phyloP scores from a whole-genome alignment of 2,797 vertebrate genomes.

The Centropyge bicolor region DNA sequence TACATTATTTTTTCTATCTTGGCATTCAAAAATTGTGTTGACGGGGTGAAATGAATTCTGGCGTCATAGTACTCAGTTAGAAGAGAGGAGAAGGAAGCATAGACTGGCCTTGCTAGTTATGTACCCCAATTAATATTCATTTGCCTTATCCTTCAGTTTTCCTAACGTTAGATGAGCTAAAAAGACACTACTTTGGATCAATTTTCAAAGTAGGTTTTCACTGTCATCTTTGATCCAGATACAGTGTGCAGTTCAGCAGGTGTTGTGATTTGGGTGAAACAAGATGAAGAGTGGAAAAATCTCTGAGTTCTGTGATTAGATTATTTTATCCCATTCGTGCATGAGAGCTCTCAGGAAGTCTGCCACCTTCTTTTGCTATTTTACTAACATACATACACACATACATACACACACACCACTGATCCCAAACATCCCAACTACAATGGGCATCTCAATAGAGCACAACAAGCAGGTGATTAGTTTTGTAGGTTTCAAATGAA shows the following conservation, averaged over 20 bases:
- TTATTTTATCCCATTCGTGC: not conserved
- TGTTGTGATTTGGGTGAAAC: too few relatives aligned
- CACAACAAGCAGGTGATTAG: not conserved
- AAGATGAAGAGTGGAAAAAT: too few relatives aligned
- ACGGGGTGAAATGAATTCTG: not conserved
- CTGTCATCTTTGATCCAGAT: not conserved
- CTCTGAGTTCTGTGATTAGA: not conserved
- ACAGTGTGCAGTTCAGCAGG: not conserved
- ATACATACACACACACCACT: too few relatives aligned
- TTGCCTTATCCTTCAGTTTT: not conserved
- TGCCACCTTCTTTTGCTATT: too few relatives aligned
- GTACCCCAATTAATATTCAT: not conserved
- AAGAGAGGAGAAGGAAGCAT: not conserved
- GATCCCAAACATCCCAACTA: too few relatives aligned
- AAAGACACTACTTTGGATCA: too few relatives aligned
- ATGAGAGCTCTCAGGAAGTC: too few relatives aligned
- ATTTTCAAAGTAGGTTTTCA: too few relatives aligned
- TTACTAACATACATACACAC: too few relatives aligned
- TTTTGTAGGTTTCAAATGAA: not conserved
- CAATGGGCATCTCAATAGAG: too few relatives aligned
- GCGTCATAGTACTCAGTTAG: not conserved
- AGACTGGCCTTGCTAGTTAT: not conserved
- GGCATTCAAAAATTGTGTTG: not conserved
- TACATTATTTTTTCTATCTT: not conserved
- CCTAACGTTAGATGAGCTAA: too few relatives aligned